Evolutionary conservation across 2,113 vertebrate genomes (phyloP), one percentile per base, ranked within the genome.

Genomic region (Corythaeola cristata): DNA sequence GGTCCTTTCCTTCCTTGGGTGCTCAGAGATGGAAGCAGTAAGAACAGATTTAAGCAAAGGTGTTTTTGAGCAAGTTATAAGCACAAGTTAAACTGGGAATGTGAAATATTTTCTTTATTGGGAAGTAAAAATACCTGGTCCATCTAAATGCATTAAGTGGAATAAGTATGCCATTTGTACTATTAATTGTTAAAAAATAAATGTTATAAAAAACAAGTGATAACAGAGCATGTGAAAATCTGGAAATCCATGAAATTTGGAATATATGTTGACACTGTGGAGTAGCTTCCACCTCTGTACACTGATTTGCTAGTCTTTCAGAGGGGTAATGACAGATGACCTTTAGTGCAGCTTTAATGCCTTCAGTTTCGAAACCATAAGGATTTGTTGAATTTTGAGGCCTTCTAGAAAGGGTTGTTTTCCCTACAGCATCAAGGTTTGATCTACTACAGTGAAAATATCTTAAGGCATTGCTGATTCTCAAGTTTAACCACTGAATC

Each of bases 21-120:
- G 88, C 91, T 94, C 80, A 95, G 59, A 95, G 52, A 23, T 37
- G 30, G 32, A 90, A 71, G 37, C 18, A 21, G 80, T 56, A 89
- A 72, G 52, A 92, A 96, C 50, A 16, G 69, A 67, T 49, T 89
- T 92, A 6, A 90, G 60, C 18, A 91, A 96, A 97, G 39, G 77
- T 91, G 88, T 92, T 89, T 97, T 77, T 88, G 92, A 96, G 92
- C 75, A 97, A 89, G 37, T 90, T 93, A 69, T 50, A 90, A 87
- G 80, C 13, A 60, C 27, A 69, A 86, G n/a, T 55, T 87, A 71
- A 92, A 69, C 35, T 66, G 17, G 52, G 30, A 76, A 71, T 7
- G 53, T n/a, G 47, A 90, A 86, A 87, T 89, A 81, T 64, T 69
- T 83, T 60, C 32, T 86, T 72, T 37, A 47, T 41, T 71, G 21